phyloP scores from a whole-genome alignment of 2,113 vertebrate genomes.

The Trematocara marginatum region DNA sequence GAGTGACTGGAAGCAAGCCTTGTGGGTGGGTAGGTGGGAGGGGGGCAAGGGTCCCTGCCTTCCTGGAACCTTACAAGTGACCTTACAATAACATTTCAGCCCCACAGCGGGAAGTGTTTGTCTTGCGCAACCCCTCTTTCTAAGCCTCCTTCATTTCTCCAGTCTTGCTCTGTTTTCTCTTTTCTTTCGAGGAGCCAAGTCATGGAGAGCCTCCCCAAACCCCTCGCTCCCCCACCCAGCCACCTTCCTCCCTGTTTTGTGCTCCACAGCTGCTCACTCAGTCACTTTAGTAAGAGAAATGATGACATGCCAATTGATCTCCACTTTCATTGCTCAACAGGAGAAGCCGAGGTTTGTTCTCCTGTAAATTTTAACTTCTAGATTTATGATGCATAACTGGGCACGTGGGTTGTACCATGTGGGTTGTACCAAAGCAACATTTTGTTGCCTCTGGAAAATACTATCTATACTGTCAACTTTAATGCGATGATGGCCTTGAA shows the following conservation, averaged over 20 bases:
- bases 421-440: background rate
- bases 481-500: background rate
- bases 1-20: background rate
- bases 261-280: constrained; percentile 65
- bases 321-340: constrained; percentile 29
- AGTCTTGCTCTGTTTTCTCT: constrained; percentile 19
- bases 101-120: constrained; percentile 62
- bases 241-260: background rate
- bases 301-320: constrained; percentile 48
- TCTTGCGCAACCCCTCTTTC: constrained; percentile 51
- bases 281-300: constrained; percentile 62
- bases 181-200: constrained; percentile 32
- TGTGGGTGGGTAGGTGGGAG: background rate
- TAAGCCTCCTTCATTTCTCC: constrained; percentile 17
- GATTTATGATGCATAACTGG: constrained; percentile 41
- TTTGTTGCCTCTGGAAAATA: background rate
- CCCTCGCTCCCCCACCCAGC: background rate
- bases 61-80: constrained; percentile 56
- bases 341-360: constrained; percentile 35
- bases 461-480: background rate
- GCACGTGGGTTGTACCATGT: background rate
- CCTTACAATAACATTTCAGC: constrained; percentile 63
- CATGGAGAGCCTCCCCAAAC: background rate
- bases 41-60: constrained; percentile 17
- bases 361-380: constrained; percentile 36